Conservation (phyloP, 2,797 vertebrate genomes). For the Anomalospiza imberbis region DNA sequence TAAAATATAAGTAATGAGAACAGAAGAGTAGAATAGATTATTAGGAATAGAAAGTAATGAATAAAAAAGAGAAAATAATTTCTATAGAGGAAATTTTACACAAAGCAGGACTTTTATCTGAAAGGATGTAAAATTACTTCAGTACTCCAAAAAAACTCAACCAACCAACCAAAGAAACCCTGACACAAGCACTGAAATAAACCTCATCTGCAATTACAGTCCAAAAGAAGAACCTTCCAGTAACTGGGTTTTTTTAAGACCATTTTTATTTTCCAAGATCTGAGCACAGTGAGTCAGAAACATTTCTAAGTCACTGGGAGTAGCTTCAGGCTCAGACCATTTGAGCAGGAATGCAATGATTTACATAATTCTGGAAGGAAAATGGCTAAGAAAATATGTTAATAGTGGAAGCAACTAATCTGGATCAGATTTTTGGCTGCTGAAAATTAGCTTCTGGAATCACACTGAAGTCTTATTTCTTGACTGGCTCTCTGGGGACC, state of each 20-base stretch:
- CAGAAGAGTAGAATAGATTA: not conserved
- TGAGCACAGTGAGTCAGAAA: not conserved
- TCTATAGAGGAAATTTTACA: not conserved
- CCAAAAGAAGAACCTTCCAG: not conserved
- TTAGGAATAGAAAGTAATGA: not conserved
- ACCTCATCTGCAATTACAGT: not conserved
- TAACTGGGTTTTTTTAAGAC: fast-evolving
- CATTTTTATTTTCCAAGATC: not conserved
- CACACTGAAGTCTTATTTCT: not conserved
- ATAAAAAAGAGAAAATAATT: not conserved
- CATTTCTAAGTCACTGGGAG: not conserved
- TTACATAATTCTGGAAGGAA: not conserved
- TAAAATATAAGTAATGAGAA: not conserved
- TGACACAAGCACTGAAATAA: not conserved
- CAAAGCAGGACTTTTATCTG: not conserved
- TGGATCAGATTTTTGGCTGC: not conserved
- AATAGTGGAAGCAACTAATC: not conserved
- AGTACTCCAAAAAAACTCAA: not conserved
- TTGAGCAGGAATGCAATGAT: not conserved
- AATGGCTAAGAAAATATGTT: not conserved
- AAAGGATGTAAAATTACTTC: not conserved
- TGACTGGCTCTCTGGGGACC: not conserved
- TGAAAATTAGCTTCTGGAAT: not conserved
- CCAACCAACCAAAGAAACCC: not conserved
- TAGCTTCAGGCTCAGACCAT: not conserved